Conservation (phyloP, 37 sponge, comb jelly and placozoan species). For the Beroe ovata region DNA sequence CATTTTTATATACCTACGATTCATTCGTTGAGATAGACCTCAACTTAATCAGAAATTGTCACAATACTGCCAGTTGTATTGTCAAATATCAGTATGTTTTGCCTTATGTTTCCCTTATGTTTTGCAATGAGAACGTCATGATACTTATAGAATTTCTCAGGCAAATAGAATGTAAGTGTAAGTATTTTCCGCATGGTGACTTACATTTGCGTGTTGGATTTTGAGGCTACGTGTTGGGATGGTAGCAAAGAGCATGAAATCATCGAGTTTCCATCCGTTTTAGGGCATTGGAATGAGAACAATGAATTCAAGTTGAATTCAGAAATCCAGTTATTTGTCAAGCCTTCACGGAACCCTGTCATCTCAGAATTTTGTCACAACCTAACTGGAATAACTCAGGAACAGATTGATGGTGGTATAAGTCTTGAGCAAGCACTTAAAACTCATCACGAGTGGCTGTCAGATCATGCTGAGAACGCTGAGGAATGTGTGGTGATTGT, state of each 20-base stretch:
- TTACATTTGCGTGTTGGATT: constrained; percentile 38
- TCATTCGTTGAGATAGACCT: too few species aligned
- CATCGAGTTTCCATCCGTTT: constrained; percentile 53
- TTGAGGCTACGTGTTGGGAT: constrained; percentile 64
- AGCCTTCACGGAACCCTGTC: not conserved
- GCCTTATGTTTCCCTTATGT: too few species aligned
- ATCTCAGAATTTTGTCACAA: constrained; percentile 28
- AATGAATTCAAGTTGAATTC: not conserved
- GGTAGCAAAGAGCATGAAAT: constrained; percentile 41
- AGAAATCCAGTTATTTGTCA: constrained; percentile 56
- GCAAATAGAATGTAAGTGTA: too few species aligned
- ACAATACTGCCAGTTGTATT: too few species aligned
- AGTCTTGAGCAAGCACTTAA: constrained; percentile 18
- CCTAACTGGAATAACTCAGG: constrained; percentile 49
- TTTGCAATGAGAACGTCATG: too few species aligned
- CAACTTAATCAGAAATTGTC: too few species aligned
- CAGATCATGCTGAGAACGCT: not conserved
- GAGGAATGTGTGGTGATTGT: constrained; percentile 5
- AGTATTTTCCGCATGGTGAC: too few species aligned
- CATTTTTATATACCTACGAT: too few species aligned
- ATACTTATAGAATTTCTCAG: too few species aligned
- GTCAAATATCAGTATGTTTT: too few species aligned
- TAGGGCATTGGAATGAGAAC: not conserved
- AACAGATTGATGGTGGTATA: constrained; percentile 1
- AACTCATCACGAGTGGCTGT: not conserved